A percentile compares a stretch with the other conserved stretches of the same genome.
Evolutionary conservation across 1,140 invertebrate species (phyloP).

Genomic region (Bombus pyrosoma): DNA sequence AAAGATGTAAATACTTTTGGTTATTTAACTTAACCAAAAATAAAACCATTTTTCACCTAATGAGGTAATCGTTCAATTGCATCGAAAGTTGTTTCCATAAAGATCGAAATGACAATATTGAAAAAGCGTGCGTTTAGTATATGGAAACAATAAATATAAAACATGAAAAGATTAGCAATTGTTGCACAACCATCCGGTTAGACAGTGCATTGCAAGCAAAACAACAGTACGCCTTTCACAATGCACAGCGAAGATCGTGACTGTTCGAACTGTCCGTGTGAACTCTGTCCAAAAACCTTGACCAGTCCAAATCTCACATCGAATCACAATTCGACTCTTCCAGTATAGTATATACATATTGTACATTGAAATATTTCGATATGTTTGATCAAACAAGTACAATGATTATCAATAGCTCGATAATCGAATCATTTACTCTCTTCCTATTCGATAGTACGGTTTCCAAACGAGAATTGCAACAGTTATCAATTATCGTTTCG

Average conservation of each 20-base stretch:
- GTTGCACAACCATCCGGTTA: slow-evolving; percentile 64
- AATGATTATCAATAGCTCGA: background rate
- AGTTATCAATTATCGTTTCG: background rate
- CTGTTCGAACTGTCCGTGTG: slow-evolving; percentile 26
- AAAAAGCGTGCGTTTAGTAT: background rate
- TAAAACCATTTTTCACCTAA: background rate
- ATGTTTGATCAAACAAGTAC: background rate
- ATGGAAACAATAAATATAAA: slow-evolving; percentile 45
- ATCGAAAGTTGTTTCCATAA: background rate
- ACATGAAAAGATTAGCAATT: slow-evolving; percentile 52
- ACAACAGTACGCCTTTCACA: slow-evolving; percentile 62
- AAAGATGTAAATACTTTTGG: background rate
- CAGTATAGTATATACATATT: background rate
- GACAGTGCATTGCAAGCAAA: slow-evolving; percentile 54
- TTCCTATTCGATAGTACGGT: background rate
- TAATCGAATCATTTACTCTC: background rate
- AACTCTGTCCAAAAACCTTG: slow-evolving; percentile 48
- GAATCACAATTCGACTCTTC: background rate
- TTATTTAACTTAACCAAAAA: background rate
- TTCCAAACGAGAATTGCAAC: background rate
- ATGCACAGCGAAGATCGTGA: slow-evolving; percentile 60
- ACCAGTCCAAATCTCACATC: slow-evolving; percentile 34
- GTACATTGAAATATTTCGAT: background rate
- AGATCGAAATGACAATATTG: background rate
- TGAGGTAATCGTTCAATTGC: background rate